A percentile compares a stretch with the other conserved stretches of the same genome.
phyloP scores from a whole-genome alignment of 2,888 invertebrate species.

The Phragmatobia fuliginosa region DNA sequence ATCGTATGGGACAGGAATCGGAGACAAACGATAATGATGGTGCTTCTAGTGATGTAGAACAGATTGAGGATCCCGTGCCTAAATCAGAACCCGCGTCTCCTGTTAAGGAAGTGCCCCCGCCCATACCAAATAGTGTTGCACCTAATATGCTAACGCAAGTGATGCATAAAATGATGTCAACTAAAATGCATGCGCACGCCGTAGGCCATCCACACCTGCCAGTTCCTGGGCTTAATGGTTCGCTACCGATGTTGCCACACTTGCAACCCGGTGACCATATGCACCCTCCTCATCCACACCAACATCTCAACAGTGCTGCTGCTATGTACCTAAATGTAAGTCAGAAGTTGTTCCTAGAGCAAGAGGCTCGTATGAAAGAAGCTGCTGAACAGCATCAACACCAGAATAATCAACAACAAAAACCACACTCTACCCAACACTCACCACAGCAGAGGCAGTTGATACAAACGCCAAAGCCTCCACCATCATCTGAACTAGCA shows the following conservation, averaged over 20 bases:
- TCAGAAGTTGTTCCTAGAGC: conserved; percentile 92
- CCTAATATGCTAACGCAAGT: conserved; percentile 88
- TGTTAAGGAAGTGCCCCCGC: conserved; percentile 83
- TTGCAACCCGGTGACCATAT: conserved; percentile 83
- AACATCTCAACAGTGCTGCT: conserved; percentile 88
- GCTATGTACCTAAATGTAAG: conserved; percentile 92
- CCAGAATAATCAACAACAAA: conserved; percentile 85
- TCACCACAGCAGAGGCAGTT: conserved; percentile 84
- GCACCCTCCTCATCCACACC: conserved; percentile 86
- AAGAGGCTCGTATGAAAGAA: conserved; percentile 91
- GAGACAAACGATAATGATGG: conserved; percentile 92
- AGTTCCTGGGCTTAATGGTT: conserved; percentile 86
- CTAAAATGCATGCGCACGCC: conserved; percentile 87
- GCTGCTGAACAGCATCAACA: conserved; percentile 84
- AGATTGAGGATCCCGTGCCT: conserved; percentile 80
- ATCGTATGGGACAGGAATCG: conserved; percentile 93
- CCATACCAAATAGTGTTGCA: conserved; percentile 74
- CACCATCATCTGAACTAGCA: conserved; percentile 89
- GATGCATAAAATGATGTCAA: conserved; percentile 89
- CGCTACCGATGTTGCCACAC: conserved; percentile 86
- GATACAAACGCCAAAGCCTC: conserved; percentile 79
- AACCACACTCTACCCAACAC: conserved; percentile 87
- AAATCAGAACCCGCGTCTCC: conserved; percentile 87
- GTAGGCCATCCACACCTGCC: conserved; percentile 86
- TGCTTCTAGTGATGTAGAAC: conserved; percentile 90